Evolutionary conservation across 2,113 vertebrate species (phyloP).

Genomic region (Charina bottae): DNA sequence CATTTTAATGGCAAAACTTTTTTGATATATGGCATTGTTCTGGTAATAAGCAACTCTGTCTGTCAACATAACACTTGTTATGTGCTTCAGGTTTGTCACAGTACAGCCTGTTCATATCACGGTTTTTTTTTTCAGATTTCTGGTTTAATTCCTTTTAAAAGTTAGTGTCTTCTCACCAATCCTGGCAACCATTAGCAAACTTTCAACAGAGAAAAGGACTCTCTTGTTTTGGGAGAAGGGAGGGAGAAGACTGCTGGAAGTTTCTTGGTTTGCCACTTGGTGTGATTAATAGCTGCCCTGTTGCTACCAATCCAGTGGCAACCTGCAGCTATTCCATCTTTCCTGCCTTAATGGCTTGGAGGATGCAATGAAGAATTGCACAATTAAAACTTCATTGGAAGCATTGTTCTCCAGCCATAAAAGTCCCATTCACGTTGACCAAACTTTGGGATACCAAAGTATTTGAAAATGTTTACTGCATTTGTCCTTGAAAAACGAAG

Average conservation of each 20-base stretch:
- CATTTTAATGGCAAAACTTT: neutral
- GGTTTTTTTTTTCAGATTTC: neutral
- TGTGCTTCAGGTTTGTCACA: accelerated
- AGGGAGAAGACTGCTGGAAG: neutral
- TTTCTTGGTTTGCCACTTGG: neutral
- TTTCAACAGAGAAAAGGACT: accelerated
- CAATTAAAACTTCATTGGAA: neutral
- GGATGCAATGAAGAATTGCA: neutral
- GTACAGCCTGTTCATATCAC: neutral
- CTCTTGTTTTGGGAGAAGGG: accelerated
- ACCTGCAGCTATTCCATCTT: neutral
- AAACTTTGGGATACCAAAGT: neutral
- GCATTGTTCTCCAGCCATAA: neutral
- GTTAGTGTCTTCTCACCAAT: neutral
- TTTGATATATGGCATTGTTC: accelerated
- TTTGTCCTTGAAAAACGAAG: neutral
- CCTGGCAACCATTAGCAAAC: neutral
- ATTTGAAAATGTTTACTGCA: neutral
- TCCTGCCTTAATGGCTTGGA: neutral
- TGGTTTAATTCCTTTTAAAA: accelerated
- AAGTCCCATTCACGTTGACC: neutral
- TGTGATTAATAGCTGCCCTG: neutral
- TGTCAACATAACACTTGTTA: accelerated
- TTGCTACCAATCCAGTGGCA: neutral
- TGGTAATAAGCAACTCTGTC: accelerated